A percentile compares a stretch with the other conserved stretches of the same genome.
Conservation (phyloP, 2,797 vertebrate species). For the Rhinoraja longicauda region DNA sequence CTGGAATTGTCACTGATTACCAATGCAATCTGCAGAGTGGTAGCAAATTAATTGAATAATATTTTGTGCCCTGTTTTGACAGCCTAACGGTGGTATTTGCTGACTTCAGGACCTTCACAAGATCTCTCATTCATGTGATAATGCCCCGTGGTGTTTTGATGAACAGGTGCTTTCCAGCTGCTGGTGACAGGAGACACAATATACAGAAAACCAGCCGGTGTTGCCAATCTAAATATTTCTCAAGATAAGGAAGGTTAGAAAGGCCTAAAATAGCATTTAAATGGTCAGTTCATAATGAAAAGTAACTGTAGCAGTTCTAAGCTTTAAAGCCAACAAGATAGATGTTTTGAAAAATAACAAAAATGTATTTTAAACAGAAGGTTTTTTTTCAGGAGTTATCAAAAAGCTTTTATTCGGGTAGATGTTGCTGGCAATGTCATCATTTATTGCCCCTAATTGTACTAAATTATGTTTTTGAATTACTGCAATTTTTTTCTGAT, state of each 20-base stretch:
- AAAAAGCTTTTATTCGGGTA: not conserved
- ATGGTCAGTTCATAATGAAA: not conserved
- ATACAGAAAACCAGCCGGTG: not conserved
- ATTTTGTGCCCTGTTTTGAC: too few species aligned
- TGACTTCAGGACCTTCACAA: not conserved
- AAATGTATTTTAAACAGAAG: not conserved
- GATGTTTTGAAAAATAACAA: not conserved
- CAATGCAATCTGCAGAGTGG: too few species aligned
- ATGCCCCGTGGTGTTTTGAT: not conserved
- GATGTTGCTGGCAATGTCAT: too few species aligned
- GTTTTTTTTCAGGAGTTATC: not conserved
- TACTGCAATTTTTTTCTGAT: too few species aligned
- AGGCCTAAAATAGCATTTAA: not conserved
- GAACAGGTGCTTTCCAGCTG: conserved; percentile 12
- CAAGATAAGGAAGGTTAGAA: not conserved
- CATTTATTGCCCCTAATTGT: too few species aligned
- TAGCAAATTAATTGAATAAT: too few species aligned
- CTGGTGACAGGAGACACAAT: not conserved
- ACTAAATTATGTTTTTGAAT: too few species aligned
- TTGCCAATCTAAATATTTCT: not conserved
- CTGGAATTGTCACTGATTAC: too few species aligned
- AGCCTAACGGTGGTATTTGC: not conserved
- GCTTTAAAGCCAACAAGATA: not conserved
- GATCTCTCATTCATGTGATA: not conserved
- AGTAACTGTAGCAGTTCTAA: not conserved